These are phyloP conservation scores for Meloidogyne exigua DNA, from an alignment of 1,140 invertebrate genomes.

Conservation along the genomic window DNA sequence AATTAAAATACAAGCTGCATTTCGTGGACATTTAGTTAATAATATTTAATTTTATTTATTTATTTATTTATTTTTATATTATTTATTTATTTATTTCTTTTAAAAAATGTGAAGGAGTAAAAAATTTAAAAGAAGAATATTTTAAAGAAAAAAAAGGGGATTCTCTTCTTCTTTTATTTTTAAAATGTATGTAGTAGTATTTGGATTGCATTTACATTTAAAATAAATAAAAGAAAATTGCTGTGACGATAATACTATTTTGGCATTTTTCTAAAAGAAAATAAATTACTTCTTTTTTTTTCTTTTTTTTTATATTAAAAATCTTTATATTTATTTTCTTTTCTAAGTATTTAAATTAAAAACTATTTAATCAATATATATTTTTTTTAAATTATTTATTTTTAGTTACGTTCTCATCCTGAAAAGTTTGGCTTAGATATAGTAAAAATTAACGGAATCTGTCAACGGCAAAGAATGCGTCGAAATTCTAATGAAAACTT, in stretches of 20 bases:
- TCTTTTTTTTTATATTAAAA: too few species aligned
- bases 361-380: too few species aligned
- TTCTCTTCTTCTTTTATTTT: neutral
- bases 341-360: too few species aligned
- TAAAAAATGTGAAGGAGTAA: too few species aligned
- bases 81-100: too few species aligned
- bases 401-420: constrained; percentile 58
- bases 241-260: neutral
- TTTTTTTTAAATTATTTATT: neutral
- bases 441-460: constrained; percentile 15
- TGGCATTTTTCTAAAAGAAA: neutral
- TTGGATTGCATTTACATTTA: too few species aligned
- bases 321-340: too few species aligned
- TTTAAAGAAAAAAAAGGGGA: too few species aligned
- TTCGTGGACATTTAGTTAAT: constrained; percentile 50
- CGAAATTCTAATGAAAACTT: constrained; percentile 56
- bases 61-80: too few species aligned
- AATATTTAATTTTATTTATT: neutral
- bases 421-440: constrained; percentile 56
- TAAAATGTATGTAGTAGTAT: too few species aligned
- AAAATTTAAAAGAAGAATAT: too few species aligned
- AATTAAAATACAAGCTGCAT: constrained; percentile 62
- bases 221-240: neutral
- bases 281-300: neutral
- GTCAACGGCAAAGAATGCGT: constrained; percentile 33